Base-by-base conservation (phyloP, 2,797 vertebrate genomes). In the Argya squamiceps region DNA sequence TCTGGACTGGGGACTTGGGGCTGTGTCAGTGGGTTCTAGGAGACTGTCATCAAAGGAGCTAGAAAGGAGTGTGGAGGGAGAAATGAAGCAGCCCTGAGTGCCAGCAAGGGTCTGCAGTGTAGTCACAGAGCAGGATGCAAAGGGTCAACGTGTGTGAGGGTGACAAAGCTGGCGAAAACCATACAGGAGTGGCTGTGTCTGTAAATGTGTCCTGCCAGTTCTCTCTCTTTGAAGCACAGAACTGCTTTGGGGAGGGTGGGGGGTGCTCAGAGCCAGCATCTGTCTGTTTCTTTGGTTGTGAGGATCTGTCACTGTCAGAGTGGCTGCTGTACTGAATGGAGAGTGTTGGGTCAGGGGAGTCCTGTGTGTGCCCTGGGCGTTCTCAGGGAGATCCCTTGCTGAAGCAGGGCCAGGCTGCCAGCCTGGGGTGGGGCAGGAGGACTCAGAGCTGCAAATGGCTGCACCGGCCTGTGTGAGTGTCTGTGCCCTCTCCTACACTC, bases 331-430 rank as follows among this genome's bases (percentile, higher is more conserved):
- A 4, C 46, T 32, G n/a, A 5, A 9, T 21, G 49, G 37, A 18
- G 55, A 22, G 14, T 49, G n/a, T 7, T 30, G 18, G 71, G 43
- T 41, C 21, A 6, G 34, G 34, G 70, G 27, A 47, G 32, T 62
- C 50, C 73, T 53, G 70, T 3, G 0, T 2, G 16, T 39, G 56
- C 44, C 3, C 5, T 6, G 79, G 58, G 7, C 1, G 0, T 19
- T 70, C 56, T 6, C 5, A 47, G 64, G 68, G 34, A 70, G 12
- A 32, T 50, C 23, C 39, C 56, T 50, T 27, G 56, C 60, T 22
- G 46, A 19, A 80, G 49, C 69, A 17, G 49, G 1, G 26, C 34
- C 15, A 20, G 71, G 47, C 70, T 96, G 71, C 19, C 27, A 41
- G 37, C 0, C 6, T 30, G 43, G 36, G 18, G 8, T 44, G 49